These are phyloP conservation scores for Miichthys miiuy DNA, from an alignment of 2,797 vertebrate species.

Conservation along the genomic window DNA sequence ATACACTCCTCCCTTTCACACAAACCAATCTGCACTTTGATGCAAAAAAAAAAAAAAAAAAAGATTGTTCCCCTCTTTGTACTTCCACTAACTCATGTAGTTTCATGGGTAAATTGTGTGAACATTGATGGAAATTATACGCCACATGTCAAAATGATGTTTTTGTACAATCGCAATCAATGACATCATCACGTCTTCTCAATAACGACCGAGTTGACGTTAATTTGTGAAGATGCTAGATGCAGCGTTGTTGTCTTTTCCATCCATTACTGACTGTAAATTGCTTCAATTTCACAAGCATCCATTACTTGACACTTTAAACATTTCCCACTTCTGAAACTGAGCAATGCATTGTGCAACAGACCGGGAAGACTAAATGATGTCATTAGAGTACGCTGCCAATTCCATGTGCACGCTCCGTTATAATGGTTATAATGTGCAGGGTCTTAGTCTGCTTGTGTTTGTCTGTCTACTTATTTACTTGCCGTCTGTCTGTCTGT, in stretches of 20 bases:
- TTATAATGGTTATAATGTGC: neutral
- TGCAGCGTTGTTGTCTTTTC: constrained; percentile 10
- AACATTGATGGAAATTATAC: constrained; percentile 36
- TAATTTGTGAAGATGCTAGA: constrained; percentile 18
- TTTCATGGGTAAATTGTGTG: constrained; percentile 43
- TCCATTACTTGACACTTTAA: constrained; percentile 5
- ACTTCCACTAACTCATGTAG: constrained; percentile 39
- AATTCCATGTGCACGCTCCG: neutral
- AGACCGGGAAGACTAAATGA: constrained; percentile 12
- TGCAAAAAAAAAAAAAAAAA: constrained; percentile 32
- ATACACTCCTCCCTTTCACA: constrained; percentile 46
- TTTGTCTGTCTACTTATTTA: constrained; percentile 31
- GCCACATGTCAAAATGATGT: constrained; percentile 11
- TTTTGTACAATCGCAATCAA: constrained; percentile 15
- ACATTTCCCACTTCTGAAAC: constrained; percentile 13
- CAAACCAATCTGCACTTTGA: constrained; percentile 62
- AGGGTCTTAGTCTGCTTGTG: neutral
- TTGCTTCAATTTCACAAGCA: constrained; percentile 18
- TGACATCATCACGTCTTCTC: constrained; percentile 8
- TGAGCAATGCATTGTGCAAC: neutral
- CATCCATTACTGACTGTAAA: constrained; percentile 22
- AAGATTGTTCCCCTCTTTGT: constrained; percentile 28
- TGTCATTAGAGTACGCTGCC: constrained; percentile 19
- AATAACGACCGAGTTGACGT: constrained; percentile 8
- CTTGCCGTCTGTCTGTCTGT: neutral